These are phyloP conservation scores for Hippocampus guttulatus DNA, from an alignment of 2,113 vertebrate species.

Conservation along the genomic window DNA sequence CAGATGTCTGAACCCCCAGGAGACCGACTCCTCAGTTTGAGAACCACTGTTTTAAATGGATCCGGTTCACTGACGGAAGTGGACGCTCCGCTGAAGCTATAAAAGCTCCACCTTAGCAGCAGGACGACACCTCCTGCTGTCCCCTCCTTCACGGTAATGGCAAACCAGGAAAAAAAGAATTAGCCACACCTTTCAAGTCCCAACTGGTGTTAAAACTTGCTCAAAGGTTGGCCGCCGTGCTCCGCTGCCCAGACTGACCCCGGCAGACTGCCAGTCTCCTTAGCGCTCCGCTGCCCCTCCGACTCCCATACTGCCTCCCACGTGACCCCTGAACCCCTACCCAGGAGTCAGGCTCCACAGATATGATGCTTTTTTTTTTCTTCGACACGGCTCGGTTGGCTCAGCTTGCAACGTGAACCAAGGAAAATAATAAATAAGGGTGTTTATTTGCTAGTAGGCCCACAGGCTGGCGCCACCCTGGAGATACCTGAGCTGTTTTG, in stretches of 20 bases:
- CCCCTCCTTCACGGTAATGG: not conserved
- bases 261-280: conserved; percentile 57
- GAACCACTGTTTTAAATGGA: conserved; percentile 16
- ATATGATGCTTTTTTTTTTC: conserved; percentile 41
- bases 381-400: conserved; percentile 38
- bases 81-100: conserved; percentile 26
- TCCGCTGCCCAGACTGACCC: conserved; percentile 47
- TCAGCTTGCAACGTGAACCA: conserved; percentile 35
- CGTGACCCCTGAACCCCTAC: conserved; percentile 56
- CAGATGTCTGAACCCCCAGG: conserved; percentile 28
- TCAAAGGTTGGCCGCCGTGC: conserved; percentile 17
- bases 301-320: conserved; percentile 45
- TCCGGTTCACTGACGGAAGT: conserved; percentile 34
- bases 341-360: conserved; percentile 55
- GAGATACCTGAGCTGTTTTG: conserved; percentile 13
- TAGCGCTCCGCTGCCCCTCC: conserved; percentile 41
- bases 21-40: not conserved
- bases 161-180: not conserved
- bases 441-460: conserved; percentile 45
- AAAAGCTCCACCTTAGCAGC: conserved; percentile 9
- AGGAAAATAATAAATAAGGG: conserved; percentile 53
- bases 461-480: conserved; percentile 3
- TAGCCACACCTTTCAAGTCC: conserved; percentile 4
- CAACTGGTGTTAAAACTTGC: conserved; percentile 27
- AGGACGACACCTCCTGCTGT: conserved; percentile 16